Conservation (phyloP, 2,797 vertebrate genomes). For the Typhlichthys subterraneus region DNA sequence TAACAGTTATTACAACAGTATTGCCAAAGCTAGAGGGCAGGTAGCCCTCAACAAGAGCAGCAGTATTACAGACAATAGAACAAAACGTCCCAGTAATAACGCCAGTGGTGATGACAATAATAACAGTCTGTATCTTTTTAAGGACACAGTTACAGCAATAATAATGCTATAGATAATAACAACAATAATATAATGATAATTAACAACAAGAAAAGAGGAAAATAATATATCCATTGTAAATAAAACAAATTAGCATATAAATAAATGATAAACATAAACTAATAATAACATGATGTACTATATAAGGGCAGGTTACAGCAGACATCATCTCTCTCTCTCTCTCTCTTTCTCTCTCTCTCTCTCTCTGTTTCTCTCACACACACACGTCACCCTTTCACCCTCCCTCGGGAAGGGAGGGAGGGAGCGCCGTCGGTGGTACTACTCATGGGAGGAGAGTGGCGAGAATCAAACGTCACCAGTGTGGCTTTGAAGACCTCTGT, state of each 20-base stretch:
- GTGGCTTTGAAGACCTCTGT: slow-evolving; percentile 37
- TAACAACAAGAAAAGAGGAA: too few relatives aligned
- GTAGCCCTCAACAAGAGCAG: neutral
- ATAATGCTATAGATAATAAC: too few relatives aligned
- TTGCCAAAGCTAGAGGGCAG: too few relatives aligned
- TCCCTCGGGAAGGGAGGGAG: neutral
- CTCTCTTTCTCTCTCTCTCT: neutral
- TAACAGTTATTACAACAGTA: too few relatives aligned
- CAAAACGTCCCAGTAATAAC: too few relatives aligned
- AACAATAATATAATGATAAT: too few relatives aligned
- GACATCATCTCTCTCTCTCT: neutral
- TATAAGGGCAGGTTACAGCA: too few relatives aligned
- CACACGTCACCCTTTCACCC: slow-evolving; percentile 10
- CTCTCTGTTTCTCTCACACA: neutral
- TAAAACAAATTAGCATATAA: neutral
- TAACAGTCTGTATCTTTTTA: too few relatives aligned
- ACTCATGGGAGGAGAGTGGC: neutral
- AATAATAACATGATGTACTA: neutral
- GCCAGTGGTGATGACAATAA: too few relatives aligned
- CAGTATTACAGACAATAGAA: neutral
- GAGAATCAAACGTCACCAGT: slow-evolving; percentile 19
- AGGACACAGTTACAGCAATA: too few relatives aligned
- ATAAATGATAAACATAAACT: neutral
- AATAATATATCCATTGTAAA: too few relatives aligned
- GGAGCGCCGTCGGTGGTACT: neutral